A percentile compares a stretch with the other conserved stretches of the same genome.
These are phyloP conservation scores for Cyclophora albipunctata DNA, from an alignment of 2,888 invertebrate species.

Conservation along the genomic window DNA sequence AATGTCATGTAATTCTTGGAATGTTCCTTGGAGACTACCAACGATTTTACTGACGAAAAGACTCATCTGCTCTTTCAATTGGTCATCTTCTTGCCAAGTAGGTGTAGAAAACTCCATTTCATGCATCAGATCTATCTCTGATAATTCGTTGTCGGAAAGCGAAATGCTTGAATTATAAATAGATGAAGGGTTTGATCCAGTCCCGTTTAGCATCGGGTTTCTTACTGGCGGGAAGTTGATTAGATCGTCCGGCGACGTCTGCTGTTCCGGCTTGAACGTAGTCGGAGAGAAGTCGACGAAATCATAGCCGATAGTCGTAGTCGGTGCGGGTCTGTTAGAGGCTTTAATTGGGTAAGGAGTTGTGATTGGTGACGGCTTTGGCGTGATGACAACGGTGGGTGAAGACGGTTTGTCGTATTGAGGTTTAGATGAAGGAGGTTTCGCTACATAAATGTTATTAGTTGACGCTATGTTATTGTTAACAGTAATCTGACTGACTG, in stretches of 20 bases:
- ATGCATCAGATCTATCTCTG: constrained; percentile 47
- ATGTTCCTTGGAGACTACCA: constrained; percentile 87
- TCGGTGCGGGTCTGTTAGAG: constrained; percentile 21
- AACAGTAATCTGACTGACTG: constrained; percentile 71
- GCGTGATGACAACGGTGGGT: constrained; percentile 80
- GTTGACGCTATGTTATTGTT: constrained; percentile 78
- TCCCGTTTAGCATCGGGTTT: constrained; percentile 86
- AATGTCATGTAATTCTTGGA: constrained; percentile 86
- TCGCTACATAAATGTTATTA: constrained; percentile 64
- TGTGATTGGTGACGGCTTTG: constrained; percentile 75
- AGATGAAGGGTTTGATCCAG: constrained; percentile 67
- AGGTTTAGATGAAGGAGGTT: constrained; percentile 33
- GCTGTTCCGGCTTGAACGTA: constrained; percentile 70
- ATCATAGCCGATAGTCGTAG: constrained; percentile 40
- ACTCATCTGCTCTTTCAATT: constrained; percentile 86
- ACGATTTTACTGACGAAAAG: constrained; percentile 89
- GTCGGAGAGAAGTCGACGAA: constrained; percentile 49
- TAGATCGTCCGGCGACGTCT: constrained; percentile 81
- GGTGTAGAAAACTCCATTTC: constrained; percentile 85
- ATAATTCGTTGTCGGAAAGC: constrained; percentile 66
- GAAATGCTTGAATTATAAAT: constrained; percentile 65
- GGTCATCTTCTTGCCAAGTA: constrained; percentile 83
- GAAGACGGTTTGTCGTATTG: constrained; percentile 66
- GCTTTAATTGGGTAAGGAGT: constrained; percentile 51
- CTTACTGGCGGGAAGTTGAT: constrained; percentile 90